phyloP scores from a whole-genome alignment of 2,113 vertebrate genomes.

The Cichladusa arquata region DNA sequence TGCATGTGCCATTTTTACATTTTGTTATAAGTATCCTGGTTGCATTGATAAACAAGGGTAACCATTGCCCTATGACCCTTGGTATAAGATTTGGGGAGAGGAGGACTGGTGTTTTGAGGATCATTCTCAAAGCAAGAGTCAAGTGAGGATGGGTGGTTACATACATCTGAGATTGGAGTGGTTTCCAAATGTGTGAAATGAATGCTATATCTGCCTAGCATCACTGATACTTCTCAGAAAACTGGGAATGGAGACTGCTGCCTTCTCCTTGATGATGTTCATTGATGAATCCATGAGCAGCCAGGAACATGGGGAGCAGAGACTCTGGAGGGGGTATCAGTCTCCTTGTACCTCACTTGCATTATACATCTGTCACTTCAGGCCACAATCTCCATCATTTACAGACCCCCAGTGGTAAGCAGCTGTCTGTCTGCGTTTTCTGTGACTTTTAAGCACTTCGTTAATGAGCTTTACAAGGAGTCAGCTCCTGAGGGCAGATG shows the following conservation, averaged over 20 bases:
- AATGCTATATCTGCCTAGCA: neutral
- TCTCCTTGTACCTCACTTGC: neutral
- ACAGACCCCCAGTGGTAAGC: slow-evolving; percentile 14
- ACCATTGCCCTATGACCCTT: neutral
- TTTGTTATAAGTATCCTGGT: neutral
- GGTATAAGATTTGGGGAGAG: neutral
- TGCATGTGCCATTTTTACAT: neutral
- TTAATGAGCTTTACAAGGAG: slow-evolving; percentile 31
- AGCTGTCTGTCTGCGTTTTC: slow-evolving; percentile 45
- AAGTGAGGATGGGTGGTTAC: neutral
- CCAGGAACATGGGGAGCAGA: neutral
- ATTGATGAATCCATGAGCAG: neutral
- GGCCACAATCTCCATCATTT: neutral
- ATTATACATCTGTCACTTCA: slow-evolving; percentile 16
- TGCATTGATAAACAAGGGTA: neutral
- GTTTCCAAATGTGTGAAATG: neutral
- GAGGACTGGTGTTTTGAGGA: neutral
- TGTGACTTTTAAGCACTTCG: slow-evolving; percentile 8
- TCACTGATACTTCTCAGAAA: neutral
- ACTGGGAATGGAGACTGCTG: neutral
- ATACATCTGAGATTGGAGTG: neutral
- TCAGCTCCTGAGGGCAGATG: neutral
- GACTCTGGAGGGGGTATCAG: neutral
- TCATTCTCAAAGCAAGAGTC: neutral
- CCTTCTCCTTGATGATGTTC: neutral